A percentile compares a stretch with the other conserved stretches of the same genome.
These are phyloP conservation scores for Machimus rusticus DNA, from an alignment of 2,888 invertebrate species.

Conservation along the genomic window DNA sequence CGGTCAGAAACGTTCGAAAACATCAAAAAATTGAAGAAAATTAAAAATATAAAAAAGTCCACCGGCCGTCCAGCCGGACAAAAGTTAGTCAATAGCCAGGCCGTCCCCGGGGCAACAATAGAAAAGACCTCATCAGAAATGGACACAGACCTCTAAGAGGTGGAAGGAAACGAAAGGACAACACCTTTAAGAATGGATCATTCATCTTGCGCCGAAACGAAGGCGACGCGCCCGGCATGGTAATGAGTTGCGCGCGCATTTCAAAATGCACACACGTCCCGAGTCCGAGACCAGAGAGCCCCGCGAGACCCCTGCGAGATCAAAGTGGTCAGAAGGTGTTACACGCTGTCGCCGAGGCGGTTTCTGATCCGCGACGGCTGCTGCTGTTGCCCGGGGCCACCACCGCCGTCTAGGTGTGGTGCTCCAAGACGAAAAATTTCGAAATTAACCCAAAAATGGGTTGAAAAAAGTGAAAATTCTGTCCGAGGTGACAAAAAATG, in stretches of 20 bases:
- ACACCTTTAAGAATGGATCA: constrained; percentile 25
- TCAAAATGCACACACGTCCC: constrained; percentile 3
- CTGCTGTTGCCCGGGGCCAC: not conserved
- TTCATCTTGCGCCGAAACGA: constrained; percentile 23
- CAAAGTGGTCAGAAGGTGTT: not conserved
- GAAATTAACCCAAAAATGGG: constrained; percentile 7
- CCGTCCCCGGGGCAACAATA: not conserved
- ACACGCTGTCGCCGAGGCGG: not conserved
- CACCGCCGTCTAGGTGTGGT: constrained; percentile 19
- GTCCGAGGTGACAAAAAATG: not conserved
- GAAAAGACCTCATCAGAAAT: constrained; percentile 26
- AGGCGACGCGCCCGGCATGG: constrained; percentile 6
- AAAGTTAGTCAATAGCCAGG: constrained; percentile 16
- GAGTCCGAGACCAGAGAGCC: not conserved
- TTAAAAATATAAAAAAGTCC: not conserved
- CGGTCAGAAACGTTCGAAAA: not conserved
- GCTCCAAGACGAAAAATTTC: not conserved
- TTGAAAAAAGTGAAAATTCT: constrained; percentile 27
- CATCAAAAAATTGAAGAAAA: not conserved
- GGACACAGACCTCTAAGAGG: not conserved
- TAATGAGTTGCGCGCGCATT: not conserved
- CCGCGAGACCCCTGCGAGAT: not conserved
- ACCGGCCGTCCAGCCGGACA: not conserved
- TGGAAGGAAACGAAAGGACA: constrained; percentile 29
- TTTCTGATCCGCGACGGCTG: not conserved